A percentile compares a stretch with the other conserved stretches of the same genome.
These are phyloP conservation scores for Laspeyria flexula DNA, from an alignment of 2,888 invertebrate species.

Conservation along the genomic window DNA sequence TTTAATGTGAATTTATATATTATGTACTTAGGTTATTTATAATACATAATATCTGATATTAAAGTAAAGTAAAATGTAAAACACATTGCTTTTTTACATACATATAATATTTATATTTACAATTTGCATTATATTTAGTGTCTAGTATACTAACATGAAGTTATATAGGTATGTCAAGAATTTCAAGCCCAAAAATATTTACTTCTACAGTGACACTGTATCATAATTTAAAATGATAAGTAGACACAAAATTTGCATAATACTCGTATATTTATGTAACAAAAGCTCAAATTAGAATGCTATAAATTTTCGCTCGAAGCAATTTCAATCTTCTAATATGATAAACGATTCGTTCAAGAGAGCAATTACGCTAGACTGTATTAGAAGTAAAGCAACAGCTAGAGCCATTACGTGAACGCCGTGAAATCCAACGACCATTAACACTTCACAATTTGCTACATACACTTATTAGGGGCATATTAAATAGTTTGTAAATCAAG, in stretches of 20 bases:
- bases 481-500: conserved; percentile 26
- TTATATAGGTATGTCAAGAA: too few relatives aligned
- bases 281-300: conserved; percentile 60
- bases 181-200: conserved; percentile 10
- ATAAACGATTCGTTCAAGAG: conserved; percentile 79
- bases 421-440: conserved; percentile 69
- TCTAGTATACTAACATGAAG: too few relatives aligned
- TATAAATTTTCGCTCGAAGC: conserved; percentile 60
- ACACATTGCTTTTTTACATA: neutral
- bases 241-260: conserved; percentile 38
- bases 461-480: conserved; percentile 38
- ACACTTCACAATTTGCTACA: conserved; percentile 62
- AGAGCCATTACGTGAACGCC: conserved; percentile 55
- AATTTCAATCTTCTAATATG: conserved; percentile 70
- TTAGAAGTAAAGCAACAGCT: conserved; percentile 58
- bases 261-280: conserved; percentile 44
- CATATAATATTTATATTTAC: neutral
- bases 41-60: neutral
- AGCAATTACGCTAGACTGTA: conserved; percentile 67
- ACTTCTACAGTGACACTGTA: conserved; percentile 5
- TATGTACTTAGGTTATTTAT: too few relatives aligned
- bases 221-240: conserved; percentile 26
- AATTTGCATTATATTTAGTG: neutral
- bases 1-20: conserved; percentile 6
- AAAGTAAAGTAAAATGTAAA: neutral